These are phyloP conservation scores for Mermis nigrescens DNA, from an alignment of 2,888 invertebrate species.

Conservation along the genomic window DNA sequence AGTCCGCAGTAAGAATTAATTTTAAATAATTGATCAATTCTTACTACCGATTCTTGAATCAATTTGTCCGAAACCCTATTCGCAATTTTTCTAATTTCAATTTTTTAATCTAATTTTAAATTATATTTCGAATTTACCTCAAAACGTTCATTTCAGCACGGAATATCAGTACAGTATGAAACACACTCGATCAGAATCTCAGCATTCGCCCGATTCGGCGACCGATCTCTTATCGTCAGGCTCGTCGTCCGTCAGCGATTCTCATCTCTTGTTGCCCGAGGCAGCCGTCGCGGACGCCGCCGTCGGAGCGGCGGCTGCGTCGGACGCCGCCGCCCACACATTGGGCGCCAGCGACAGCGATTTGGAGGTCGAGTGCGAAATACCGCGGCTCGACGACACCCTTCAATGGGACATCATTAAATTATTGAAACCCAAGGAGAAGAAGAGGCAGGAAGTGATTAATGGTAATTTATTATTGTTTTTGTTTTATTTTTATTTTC, in stretches of 20 bases:
- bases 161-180: not conserved
- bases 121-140: no score
- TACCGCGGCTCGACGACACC: slow-evolving; percentile 57
- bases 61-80: no score
- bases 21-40: no score
- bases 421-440: slow-evolving; percentile 56
- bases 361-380: slow-evolving; percentile 43
- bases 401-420: slow-evolving; percentile 54
- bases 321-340: no score
- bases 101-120: no score
- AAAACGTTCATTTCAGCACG: no score
- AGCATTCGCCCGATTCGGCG: not conserved
- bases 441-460: slow-evolving; percentile 73
- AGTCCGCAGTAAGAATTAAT: no score
- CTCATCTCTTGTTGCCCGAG: no score
- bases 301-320: not conserved
- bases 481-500: not conserved
- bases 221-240: not conserved
- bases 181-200: not conserved
- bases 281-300: not conserved
- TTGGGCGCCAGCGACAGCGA: slow-evolving; percentile 8
- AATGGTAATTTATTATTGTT: slow-evolving; percentile 48
- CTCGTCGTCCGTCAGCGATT: not conserved
- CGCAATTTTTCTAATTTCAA: no score
- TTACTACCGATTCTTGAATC: no score